Percentiles rank a stretch among this genome's conserved stretches.
Conservation (phyloP, 2,888 invertebrate species). For the Empis stercorea region DNA sequence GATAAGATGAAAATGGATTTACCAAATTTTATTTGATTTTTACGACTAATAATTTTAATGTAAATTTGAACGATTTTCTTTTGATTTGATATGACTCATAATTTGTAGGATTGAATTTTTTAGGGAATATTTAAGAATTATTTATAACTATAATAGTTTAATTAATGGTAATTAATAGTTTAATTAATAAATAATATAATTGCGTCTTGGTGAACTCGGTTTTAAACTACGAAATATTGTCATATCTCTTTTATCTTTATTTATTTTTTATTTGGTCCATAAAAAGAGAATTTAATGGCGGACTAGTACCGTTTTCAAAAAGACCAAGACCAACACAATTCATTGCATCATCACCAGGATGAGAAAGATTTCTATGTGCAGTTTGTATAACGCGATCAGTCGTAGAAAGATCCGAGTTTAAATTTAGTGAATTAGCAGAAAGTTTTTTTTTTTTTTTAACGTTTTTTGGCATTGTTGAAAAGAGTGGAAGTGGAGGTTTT, state of each 20-base stretch:
- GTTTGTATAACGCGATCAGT: constrained; percentile 7
- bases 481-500: constrained; percentile 60
- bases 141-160: too few relatives aligned
- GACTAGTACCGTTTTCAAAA: constrained; percentile 11
- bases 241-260: constrained; percentile 23
- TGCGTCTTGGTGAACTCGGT: constrained; percentile 29
- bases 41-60: too few relatives aligned
- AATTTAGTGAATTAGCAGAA: neutral
- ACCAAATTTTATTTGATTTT: too few relatives aligned
- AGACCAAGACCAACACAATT: constrained; percentile 19
- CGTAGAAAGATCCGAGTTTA: constrained; percentile 11
- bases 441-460: constrained; percentile 30
- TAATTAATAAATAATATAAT: constrained; percentile 23
- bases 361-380: constrained; percentile 5
- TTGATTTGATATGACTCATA: too few relatives aligned
- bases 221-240: constrained; percentile 28
- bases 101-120: too few relatives aligned
- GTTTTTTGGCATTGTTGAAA: constrained; percentile 40
- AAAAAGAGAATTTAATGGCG: neutral
- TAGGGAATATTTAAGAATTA: too few relatives aligned
- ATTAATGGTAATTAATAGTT: too few relatives aligned
- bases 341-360: constrained; percentile 19
- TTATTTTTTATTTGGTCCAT: too few relatives aligned
- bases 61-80: too few relatives aligned
- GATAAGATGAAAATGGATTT: too few relatives aligned